phyloP scores from a whole-genome alignment of 1,140 invertebrate genomes.

The Micrasema longulum region DNA sequence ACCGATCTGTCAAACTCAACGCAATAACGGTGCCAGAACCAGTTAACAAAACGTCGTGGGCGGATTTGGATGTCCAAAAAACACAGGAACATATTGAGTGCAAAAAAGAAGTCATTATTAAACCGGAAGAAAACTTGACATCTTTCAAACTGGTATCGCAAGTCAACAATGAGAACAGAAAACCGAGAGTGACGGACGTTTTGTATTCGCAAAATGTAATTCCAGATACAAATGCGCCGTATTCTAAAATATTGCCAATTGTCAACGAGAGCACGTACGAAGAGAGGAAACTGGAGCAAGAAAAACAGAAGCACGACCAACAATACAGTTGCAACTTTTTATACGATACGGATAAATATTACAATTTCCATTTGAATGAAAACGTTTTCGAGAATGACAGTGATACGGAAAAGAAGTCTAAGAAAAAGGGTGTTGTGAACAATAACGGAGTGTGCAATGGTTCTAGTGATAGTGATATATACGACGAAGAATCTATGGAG shows the following conservation, averaged over 20 bases:
- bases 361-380: slow-evolving; percentile 86
- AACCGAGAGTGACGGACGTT: slow-evolving; percentile 57
- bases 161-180: slow-evolving; percentile 61
- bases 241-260: slow-evolving; percentile 58
- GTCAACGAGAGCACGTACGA: slow-evolving; percentile 78
- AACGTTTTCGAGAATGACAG: slow-evolving; percentile 71
- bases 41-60: slow-evolving; percentile 49
- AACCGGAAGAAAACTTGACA: slow-evolving; percentile 58
- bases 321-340: slow-evolving; percentile 67
- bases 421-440: slow-evolving; percentile 56
- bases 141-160: slow-evolving; percentile 68
- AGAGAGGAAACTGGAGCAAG: slow-evolving; percentile 69
- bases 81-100: background rate
- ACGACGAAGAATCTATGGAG: slow-evolving; percentile 71
- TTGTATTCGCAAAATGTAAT: slow-evolving; percentile 27
- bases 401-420: slow-evolving; percentile 57
- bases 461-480: slow-evolving; percentile 61
- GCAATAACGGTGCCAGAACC: slow-evolving; percentile 52
- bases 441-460: slow-evolving; percentile 58
- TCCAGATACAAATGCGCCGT: slow-evolving; percentile 56
- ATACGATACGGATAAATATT: slow-evolving; percentile 82
- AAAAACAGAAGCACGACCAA: slow-evolving; percentile 67
- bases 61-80: slow-evolving; percentile 40
- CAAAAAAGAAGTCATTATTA: slow-evolving; percentile 46
- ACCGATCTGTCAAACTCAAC: slow-evolving; percentile 67